These are phyloP conservation scores for Podarcis cretensis DNA, from an alignment of 2,113 vertebrate genomes.

Conservation along the genomic window DNA sequence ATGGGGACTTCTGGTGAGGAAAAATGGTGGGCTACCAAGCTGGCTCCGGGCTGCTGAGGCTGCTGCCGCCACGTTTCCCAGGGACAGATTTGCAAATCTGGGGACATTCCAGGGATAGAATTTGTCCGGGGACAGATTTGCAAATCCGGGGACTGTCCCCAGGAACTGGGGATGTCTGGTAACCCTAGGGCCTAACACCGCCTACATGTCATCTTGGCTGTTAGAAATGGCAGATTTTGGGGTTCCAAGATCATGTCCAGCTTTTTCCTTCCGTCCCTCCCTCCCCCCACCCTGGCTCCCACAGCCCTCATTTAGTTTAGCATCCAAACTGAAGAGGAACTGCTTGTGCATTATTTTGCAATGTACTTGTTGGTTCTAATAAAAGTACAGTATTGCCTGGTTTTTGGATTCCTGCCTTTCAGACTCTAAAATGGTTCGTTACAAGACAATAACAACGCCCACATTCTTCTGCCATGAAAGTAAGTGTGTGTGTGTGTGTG, in stretches of 20 bases:
- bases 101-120: too few species aligned
- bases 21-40: too few species aligned
- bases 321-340: neutral
- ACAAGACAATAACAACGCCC: neutral
- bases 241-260: neutral
- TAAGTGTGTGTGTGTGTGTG: neutral
- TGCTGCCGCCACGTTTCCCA: too few species aligned
- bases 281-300: neutral
- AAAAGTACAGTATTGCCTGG: neutral
- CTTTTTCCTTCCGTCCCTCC: neutral
- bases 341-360: neutral
- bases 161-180: too few species aligned
- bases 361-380: neutral
- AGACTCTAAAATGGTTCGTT: neutral
- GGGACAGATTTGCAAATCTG: too few species aligned
- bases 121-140: too few species aligned
- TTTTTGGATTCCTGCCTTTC: neutral
- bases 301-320: neutral
- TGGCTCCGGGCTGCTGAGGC: too few species aligned
- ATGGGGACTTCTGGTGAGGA: too few species aligned
- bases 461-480: neutral
- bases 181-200: neutral
- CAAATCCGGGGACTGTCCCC: too few species aligned
- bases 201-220: neutral
- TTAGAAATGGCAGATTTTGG: neutral